Evolutionary conservation across 2,797 vertebrate species (phyloP), one percentile per base, ranked within the genome.

Genomic region (Podargus strigoides): DNA sequence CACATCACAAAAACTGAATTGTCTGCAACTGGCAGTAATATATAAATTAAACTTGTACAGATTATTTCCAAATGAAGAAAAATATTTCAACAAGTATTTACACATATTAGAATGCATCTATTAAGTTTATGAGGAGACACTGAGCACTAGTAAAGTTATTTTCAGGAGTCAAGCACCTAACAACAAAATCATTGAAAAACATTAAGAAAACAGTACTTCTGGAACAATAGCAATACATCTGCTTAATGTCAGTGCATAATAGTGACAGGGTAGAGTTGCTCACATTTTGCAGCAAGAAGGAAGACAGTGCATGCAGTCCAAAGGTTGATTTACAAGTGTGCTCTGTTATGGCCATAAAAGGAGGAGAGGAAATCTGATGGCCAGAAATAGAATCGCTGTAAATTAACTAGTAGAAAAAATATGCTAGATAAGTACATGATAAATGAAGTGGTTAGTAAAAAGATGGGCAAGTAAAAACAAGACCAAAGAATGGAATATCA

Each of bases 301-400:
- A 82, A 91, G 86, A 75, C 72, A 78, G 77, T 23, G 68, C 80
- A n/a, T 14, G 67, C 68, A 70, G 73, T 34, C 73, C 23, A 3
- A 77, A 87, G 52, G 84, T 89, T 81, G 70, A 95, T 93, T 95
- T 93, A 95, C 74, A 88, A 93, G 55, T 4, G 10, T 83, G 69
- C 78, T 87, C 93, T 53, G 80, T 62, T 81, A 64, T 10, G 46
- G 27, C 92, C 81, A 89, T 84, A 96, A 97, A 97, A 97, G 93
- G 93, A 95, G 49, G 76, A 91, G 59, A 96, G 90, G 76, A 96
- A 96, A 96, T 91, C 89, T 82, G 77, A 96, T 60, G 86, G 63
- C 87, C 87, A 95, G 88, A 95, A 96, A 92, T 90, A 96, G 87
- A 85, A 92, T 9, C 50, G 36, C 66, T 50, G 87, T 59, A 89